Base-by-base conservation (phyloP, 2,113 vertebrate genomes). In the Calyptomena viridis region DNA sequence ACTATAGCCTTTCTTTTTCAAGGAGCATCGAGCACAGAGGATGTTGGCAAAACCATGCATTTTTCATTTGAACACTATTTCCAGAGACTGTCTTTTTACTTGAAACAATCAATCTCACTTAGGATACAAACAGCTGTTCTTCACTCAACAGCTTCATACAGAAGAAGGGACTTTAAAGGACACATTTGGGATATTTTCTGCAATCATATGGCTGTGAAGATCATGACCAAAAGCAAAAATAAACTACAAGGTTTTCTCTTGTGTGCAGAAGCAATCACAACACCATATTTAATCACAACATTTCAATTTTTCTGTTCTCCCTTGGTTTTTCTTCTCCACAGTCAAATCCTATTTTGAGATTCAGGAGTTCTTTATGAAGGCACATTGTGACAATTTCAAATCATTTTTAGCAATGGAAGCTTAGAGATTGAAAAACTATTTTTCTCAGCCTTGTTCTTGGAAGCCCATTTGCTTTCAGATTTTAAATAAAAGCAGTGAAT, bases 51-150 rank as follows among this genome's bases (percentile, higher is more conserved):
- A 23, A 66, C 23, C 0, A 0, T 14, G 72, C 35, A 75, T 91
- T 93, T 81, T 90, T 92, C 67, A 90, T 84, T 81, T 74, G 52
- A 91, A 66, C 17, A 8, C 10, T 59, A 40, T 75, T 96, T 91
- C 68, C 91, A 92, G 90, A 71, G n/a, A 72, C n/a, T 53, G 19
- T 49, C 75, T 91, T 96, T 81, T 74, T 50, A 81, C 66, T 93
- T 95, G 53, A 95, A 91, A 67, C 46, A 37, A 64, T 53, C 59
- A 53, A 18, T 85, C 62, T 89, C 37, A 58, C 50, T 95, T 88
- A 87, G 60, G 72, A 90, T 68, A 28, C 47, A 93, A 94, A 92
- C 83, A 93, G 69, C 74, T 95, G 92, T 76, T 94, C 74, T 78
- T 88, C 77, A 95, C 94, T 91, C 66, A 82, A 83, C 31, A 72